Conservation (phyloP, 1,140 invertebrate genomes). For the Microplitis demolitor region DNA sequence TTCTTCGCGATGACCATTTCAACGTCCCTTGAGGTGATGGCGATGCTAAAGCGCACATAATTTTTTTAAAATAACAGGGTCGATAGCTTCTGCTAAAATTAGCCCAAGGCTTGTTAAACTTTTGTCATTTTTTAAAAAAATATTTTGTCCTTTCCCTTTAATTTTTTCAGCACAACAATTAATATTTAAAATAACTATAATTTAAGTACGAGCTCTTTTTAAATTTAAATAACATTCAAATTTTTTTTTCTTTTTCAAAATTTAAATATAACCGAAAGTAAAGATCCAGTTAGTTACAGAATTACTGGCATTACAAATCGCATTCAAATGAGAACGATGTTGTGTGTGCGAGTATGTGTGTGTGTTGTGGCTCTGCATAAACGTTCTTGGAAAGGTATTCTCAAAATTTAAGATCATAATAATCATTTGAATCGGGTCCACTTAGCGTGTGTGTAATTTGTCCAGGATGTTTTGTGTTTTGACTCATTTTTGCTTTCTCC, state of each 20-base stretch:
- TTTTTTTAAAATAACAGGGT: not conserved
- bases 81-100: not conserved
- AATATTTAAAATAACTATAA: no score
- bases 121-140: no score
- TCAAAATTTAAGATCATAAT: slow-evolving; percentile 46
- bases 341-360: no score
- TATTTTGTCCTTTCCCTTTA: no score
- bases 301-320: slow-evolving; percentile 42
- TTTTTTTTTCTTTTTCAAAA: not conserved
- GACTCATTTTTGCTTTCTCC: not conserved
- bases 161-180: no score
- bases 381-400: slow-evolving; percentile 50
- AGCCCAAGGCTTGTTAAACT: not conserved
- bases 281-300: slow-evolving; percentile 25
- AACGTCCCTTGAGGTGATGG: slow-evolving; percentile 11
- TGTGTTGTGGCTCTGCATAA: slow-evolving; percentile 30
- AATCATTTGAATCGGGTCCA: slow-evolving; percentile 53
- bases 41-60: not conserved
- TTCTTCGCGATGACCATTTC: slow-evolving; percentile 12
- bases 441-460: slow-evolving; percentile 56
- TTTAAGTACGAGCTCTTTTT: not conserved
- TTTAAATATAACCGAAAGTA: not conserved
- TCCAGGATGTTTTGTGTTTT: slow-evolving; percentile 45
- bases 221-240: not conserved
- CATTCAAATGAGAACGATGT: slow-evolving; percentile 53